phyloP scores from a whole-genome alignment of 2,797 vertebrate species.

The Diglossa cyanea region DNA sequence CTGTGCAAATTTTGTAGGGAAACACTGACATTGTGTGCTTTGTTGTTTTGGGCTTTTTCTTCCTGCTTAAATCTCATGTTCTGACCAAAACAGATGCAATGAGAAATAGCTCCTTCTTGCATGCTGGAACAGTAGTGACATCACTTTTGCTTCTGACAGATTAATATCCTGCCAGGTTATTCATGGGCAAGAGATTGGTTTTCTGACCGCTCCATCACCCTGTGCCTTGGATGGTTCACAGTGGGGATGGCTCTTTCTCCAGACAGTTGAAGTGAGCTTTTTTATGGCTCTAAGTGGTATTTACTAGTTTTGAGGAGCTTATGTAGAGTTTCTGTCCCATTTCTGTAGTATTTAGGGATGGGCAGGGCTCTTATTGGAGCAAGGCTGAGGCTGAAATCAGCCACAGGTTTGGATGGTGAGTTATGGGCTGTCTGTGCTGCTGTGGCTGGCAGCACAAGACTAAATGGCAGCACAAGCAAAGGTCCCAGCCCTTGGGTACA shows the following conservation, averaged over 20 bases:
- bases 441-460: neutral
- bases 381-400: neutral
- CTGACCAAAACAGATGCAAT: neutral
- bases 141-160: neutral
- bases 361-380: neutral
- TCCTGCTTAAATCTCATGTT: neutral
- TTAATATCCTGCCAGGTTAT: neutral
- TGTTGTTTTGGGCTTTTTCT: neutral
- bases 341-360: neutral
- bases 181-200: neutral
- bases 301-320: neutral
- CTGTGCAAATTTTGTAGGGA: neutral
- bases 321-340: neutral
- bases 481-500: neutral
- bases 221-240: rapidly evolving
- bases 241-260: neutral
- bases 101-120: neutral
- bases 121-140: neutral
- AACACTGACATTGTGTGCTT: neutral
- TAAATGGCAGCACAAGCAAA: neutral
- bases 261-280: neutral
- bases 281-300: neutral
- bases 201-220: neutral
- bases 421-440: neutral
- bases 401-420: neutral